Conservation (phyloP, 2,113 vertebrate genomes). For the Oncorhynchus masou region DNA sequence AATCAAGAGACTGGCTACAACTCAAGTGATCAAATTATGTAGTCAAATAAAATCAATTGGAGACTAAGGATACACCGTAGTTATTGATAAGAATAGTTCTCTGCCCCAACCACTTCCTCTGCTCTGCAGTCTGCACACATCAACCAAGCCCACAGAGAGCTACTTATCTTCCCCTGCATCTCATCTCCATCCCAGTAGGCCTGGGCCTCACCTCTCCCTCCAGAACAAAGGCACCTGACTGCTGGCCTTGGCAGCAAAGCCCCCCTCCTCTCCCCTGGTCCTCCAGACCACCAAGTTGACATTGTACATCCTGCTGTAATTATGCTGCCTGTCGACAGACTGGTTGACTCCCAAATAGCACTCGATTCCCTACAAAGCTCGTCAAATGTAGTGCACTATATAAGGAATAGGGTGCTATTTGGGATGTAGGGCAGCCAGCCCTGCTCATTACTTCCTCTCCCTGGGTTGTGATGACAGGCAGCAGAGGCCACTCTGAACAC, state of each 20-base stretch:
- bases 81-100: not conserved
- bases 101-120: not conserved
- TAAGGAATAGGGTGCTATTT: no score
- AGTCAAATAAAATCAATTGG: no score
- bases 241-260: not conserved
- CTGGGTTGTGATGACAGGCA: conserved; percentile 34
- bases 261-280: conserved; percentile 16
- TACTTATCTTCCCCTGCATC: not conserved
- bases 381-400: no score
- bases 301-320: conserved; percentile 30
- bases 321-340: conserved; percentile 41
- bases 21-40: no score
- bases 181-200: not conserved
- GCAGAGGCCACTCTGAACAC: conserved; percentile 34
- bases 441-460: conserved; percentile 47
- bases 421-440: not conserved
- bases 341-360: no score
- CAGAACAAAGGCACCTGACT: conserved; percentile 24
- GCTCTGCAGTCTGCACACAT: not conserved
- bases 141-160: not conserved
- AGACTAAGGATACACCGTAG: not conserved
- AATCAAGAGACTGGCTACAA: no score
- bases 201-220: not conserved
- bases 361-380: no score
- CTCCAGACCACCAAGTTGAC: conserved; percentile 9